A percentile compares a stretch with the other conserved stretches of the same genome.
These are phyloP conservation scores for Epicauta chinensis DNA, from an alignment of 1,140 invertebrate species.

Conservation along the genomic window DNA sequence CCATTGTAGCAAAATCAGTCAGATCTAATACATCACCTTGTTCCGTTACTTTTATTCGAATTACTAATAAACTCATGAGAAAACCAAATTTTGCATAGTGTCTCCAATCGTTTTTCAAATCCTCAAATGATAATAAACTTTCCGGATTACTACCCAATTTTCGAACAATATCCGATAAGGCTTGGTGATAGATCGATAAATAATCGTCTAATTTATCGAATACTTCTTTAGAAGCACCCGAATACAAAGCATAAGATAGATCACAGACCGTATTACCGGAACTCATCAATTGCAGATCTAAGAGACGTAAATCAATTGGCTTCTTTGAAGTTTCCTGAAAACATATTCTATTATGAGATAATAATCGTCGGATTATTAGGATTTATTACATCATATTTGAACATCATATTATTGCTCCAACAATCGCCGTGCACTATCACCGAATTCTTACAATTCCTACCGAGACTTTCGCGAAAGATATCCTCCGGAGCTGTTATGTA, in stretches of 20 bases:
- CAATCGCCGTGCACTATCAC: slow-evolving; percentile 8
- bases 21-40: slow-evolving; percentile 3
- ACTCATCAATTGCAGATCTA: slow-evolving; percentile 50
- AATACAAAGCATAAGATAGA: slow-evolving; percentile 49
- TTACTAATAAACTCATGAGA: background rate
- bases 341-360: too few relatives aligned
- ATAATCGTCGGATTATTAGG: background rate
- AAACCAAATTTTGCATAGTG: slow-evolving; percentile 38
- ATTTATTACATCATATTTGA: slow-evolving; percentile 24
- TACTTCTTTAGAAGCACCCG: slow-evolving; percentile 44
- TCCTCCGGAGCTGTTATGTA: too few relatives aligned
- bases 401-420: slow-evolving; percentile 36
- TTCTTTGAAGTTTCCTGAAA: background rate
- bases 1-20: too few relatives aligned
- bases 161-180: slow-evolving; percentile 40
- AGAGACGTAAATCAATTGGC: slow-evolving; percentile 36
- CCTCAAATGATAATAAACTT: slow-evolving; percentile 42
- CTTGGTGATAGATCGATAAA: slow-evolving; percentile 49
- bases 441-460: background rate
- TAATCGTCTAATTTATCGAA: slow-evolving; percentile 44
- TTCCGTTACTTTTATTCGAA: slow-evolving; percentile 2
- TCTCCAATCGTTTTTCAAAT: slow-evolving; percentile 32
- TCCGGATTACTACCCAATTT: slow-evolving; percentile 43
- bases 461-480: background rate
- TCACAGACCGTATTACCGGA: slow-evolving; percentile 50